phyloP scores from a whole-genome alignment of 2,888 invertebrate species.

The Chrysolina americana region DNA sequence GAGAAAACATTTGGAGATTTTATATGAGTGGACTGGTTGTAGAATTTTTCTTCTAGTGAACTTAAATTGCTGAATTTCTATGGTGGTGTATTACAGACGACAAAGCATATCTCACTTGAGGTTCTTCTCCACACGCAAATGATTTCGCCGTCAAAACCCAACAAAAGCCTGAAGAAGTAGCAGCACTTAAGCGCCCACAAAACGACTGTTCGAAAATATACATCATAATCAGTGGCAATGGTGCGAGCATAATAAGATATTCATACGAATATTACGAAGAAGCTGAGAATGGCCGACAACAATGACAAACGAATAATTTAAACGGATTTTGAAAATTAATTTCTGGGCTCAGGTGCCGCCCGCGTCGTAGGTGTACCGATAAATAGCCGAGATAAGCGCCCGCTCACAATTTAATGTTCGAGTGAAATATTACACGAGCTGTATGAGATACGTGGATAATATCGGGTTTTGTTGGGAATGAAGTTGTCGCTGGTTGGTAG shows the following conservation, averaged over 20 bases:
- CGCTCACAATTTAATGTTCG: conserved; percentile 24
- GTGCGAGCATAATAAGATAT: conserved; percentile 57
- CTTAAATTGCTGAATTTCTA: too few species aligned
- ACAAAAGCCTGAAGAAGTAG: background rate
- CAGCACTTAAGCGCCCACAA: conserved; percentile 40
- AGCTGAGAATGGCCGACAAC: conserved; percentile 60
- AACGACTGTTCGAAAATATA: conserved; percentile 53
- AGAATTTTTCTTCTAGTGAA: too few species aligned
- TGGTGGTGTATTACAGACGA: too few species aligned
- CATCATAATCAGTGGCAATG: conserved; percentile 51
- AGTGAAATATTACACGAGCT: conserved; percentile 19
- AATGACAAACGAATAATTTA: conserved; percentile 61
- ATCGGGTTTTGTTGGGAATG: conserved; percentile 1
- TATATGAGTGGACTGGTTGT: too few species aligned
- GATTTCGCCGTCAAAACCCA: background rate
- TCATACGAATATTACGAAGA: conserved; percentile 61
- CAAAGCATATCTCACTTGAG: too few species aligned
- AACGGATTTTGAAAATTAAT: conserved; percentile 66
- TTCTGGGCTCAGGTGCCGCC: conserved; percentile 62
- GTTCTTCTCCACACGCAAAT: background rate
- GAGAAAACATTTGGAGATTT: too few species aligned
- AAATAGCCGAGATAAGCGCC: conserved; percentile 55
- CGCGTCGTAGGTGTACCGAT: conserved; percentile 62
- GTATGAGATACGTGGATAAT: background rate
- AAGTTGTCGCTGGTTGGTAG: background rate